Conservation (phyloP, 2,113 vertebrate species). For the Cyanocitta stelleri region DNA sequence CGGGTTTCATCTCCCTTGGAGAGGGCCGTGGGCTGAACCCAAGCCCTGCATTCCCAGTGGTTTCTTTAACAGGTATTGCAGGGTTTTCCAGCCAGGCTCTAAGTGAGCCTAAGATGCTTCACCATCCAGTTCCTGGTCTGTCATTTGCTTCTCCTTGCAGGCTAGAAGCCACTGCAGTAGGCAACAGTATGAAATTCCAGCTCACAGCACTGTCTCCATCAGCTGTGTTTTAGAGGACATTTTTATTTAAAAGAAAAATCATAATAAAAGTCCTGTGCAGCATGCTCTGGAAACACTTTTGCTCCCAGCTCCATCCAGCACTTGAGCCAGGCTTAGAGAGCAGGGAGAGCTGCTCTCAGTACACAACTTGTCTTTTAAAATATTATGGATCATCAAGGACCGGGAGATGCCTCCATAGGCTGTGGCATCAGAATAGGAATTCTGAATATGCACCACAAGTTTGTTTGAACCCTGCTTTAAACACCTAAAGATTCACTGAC, state of each 20-base stretch:
- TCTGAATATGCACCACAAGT: not conserved
- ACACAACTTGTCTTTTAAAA: not conserved
- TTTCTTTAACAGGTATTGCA: not conserved
- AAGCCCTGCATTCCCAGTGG: not conserved
- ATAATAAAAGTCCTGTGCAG: not conserved
- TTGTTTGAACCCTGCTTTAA: not conserved
- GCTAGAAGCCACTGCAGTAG: not conserved
- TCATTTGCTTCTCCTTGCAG: not conserved
- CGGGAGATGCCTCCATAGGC: not conserved
- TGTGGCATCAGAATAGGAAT: not conserved
- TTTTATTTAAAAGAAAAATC: not conserved
- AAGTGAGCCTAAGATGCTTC: not conserved
- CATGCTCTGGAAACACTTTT: not conserved
- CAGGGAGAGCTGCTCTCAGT: not conserved
- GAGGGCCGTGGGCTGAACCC: not conserved
- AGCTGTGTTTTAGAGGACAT: not conserved
- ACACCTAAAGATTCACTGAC: not conserved
- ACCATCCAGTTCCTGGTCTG: not conserved
- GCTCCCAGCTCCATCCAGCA: not conserved
- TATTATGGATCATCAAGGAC: not conserved
- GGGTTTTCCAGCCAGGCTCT: not conserved
- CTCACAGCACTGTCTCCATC: not conserved
- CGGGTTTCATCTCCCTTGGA: not conserved
- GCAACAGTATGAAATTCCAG: not conserved
- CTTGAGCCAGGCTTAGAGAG: not conserved